Conservation (phyloP, 2,888 invertebrate species). For the Nineta flava region DNA sequence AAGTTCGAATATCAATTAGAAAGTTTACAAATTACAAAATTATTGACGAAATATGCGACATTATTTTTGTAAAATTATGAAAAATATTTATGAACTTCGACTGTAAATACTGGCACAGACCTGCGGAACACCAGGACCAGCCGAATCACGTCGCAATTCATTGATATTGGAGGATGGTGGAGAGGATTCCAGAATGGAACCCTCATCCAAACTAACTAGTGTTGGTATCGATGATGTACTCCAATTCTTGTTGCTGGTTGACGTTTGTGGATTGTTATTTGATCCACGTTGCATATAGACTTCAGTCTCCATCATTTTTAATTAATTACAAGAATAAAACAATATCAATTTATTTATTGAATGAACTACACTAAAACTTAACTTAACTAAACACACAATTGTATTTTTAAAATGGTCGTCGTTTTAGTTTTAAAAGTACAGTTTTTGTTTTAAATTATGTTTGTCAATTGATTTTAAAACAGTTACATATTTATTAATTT, state of each 20-base stretch:
- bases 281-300: background rate
- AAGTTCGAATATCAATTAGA: too few species aligned
- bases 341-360: background rate
- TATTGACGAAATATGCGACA: too few species aligned
- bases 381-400: too few species aligned
- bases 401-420: too few species aligned
- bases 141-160: constrained; percentile 1
- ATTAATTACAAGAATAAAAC: background rate
- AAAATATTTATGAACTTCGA: too few species aligned
- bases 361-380: too few species aligned
- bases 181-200: background rate
- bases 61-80: too few species aligned
- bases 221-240: constrained; percentile 8
- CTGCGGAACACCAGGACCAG: constrained; percentile 4
- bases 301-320: constrained; percentile 4
- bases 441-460: too few species aligned
- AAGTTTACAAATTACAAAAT: too few species aligned
- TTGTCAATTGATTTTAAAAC: too few species aligned
- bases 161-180: background rate
- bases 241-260: constrained; percentile 6
- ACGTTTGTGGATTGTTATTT: background rate
- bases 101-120: background rate
- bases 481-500: too few species aligned
- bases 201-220: constrained; percentile 5
- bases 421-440: too few species aligned